Evolutionary conservation across 2,888 invertebrate genomes (phyloP).

Genomic region (Drosophila paramelanica): DNA sequence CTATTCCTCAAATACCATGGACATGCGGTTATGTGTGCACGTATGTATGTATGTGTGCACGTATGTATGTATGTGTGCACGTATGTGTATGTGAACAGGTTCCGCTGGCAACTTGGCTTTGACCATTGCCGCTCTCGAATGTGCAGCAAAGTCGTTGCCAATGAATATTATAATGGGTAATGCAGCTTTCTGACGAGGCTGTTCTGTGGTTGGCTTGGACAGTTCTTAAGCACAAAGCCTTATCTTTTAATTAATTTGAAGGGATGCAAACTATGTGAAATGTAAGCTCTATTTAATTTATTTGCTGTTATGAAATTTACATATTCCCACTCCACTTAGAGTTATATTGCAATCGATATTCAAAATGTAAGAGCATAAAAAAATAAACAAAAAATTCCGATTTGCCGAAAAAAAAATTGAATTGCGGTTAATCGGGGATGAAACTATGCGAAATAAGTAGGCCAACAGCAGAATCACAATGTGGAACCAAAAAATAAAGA

Average conservation of each 20-base stretch:
- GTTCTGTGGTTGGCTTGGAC: background rate
- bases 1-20: constrained; percentile 9
- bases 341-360: constrained; percentile 41
- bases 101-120: constrained; percentile 19
- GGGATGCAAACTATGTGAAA: constrained; percentile 17
- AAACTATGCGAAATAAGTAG: constrained; percentile 40
- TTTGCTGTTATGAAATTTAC: constrained; percentile 10
- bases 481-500: constrained; percentile 15
- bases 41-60: too few relatives aligned
- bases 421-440: constrained; percentile 43
- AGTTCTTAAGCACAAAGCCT: constrained; percentile 2
- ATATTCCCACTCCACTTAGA: background rate
- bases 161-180: constrained; percentile 41
- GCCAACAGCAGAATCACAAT: constrained; percentile 37
- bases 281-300: background rate
- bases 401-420: constrained; percentile 19
- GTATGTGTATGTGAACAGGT: background rate
- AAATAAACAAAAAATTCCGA: constrained; percentile 23
- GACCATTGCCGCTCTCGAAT: constrained; percentile 34
- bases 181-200: background rate
- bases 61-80: background rate
- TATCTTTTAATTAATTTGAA: constrained; percentile 26
- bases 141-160: constrained; percentile 44
- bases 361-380: constrained; percentile 2
- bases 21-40: background rate